phyloP scores from a whole-genome alignment of 2,113 vertebrate species.

The Vidua chalybeata region DNA sequence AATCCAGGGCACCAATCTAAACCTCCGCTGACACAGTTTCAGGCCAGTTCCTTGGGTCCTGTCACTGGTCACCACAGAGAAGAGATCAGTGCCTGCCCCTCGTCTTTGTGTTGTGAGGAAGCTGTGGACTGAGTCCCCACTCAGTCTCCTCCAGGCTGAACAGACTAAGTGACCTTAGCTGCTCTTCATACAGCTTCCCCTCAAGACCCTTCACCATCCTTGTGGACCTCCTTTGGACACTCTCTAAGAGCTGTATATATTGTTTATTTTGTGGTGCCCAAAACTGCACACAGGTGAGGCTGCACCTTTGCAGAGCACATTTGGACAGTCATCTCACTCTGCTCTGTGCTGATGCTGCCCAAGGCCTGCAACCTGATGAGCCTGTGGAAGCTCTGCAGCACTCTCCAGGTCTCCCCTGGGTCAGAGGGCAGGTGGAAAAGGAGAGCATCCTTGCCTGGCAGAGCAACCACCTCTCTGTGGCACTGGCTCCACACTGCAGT shows the following conservation, averaged over 20 bases:
- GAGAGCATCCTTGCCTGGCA: neutral
- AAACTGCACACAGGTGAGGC: neutral
- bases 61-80: neutral
- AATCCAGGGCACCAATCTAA: neutral
- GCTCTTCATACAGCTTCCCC: neutral
- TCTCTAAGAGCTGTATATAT: neutral
- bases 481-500: fast-evolving
- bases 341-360: no score
- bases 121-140: neutral
- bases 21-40: neutral
- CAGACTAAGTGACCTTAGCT: neutral
- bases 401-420: neutral
- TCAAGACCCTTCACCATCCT: neutral
- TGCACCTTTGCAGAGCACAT: neutral
- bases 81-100: neutral
- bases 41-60: neutral
- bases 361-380: neutral
- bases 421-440: no score
- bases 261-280: neutral
- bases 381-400: neutral
- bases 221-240: fast-evolving
- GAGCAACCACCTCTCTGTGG: neutral
- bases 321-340: neutral
- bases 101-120: neutral
- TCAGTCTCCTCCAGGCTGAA: neutral